These are phyloP conservation scores for Nowickia ferox DNA, from an alignment of 2,888 invertebrate species.

Conservation along the genomic window DNA sequence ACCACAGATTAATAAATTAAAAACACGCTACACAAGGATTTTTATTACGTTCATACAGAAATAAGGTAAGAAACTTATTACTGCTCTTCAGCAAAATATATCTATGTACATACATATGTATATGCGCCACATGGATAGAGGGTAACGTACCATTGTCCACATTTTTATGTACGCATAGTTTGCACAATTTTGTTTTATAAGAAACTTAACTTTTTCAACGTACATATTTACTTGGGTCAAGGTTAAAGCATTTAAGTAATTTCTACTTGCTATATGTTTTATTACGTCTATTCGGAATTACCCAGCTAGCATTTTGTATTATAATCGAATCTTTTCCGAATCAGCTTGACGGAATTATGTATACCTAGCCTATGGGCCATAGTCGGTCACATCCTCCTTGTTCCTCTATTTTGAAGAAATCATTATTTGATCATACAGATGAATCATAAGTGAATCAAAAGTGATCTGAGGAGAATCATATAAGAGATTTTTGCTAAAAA, in stretches of 20 bases:
- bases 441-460: no score
- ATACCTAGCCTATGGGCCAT: no score
- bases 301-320: no score
- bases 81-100: not conserved
- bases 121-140: slow-evolving; percentile 53
- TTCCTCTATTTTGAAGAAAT: no score
- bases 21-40: not conserved
- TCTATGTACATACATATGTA: slow-evolving; percentile 20
- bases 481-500: no score
- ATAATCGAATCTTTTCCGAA: no score
- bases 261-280: not conserved
- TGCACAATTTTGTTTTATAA: not conserved
- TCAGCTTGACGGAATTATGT: no score
- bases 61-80: slow-evolving; percentile 24
- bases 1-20: slow-evolving; percentile 12
- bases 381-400: no score
- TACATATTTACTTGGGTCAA: not conserved
- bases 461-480: no score
- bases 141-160: not conserved
- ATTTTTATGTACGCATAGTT: not conserved
- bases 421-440: no score
- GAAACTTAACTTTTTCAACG: not conserved
- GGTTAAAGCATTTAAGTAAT: not conserved
- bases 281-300: no score
- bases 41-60: not conserved